These are phyloP conservation scores for Agrochola macilenta DNA, from an alignment of 2,888 invertebrate species.

Conservation along the genomic window DNA sequence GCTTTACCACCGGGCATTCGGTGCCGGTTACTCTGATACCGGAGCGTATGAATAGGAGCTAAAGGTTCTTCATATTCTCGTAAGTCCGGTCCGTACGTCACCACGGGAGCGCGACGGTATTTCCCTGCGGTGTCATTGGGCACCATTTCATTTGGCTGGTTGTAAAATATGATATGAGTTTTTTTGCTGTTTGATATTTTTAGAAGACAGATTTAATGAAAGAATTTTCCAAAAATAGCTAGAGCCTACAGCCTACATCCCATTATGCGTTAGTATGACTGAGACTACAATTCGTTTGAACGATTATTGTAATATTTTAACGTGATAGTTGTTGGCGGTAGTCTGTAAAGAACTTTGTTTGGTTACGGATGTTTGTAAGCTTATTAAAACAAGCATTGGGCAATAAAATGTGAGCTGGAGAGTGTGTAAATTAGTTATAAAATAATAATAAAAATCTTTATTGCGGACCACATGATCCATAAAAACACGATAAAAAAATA, in stretches of 20 bases:
- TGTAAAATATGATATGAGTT: conserved; percentile 33
- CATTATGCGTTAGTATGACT: background rate
- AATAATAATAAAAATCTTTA: too few relatives aligned
- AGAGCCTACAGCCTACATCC: background rate
- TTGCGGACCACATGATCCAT: too few relatives aligned
- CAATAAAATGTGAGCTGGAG: too few relatives aligned
- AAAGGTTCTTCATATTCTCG: background rate
- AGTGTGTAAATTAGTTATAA: too few relatives aligned
- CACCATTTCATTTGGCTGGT: conserved; percentile 46
- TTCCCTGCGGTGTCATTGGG: conserved; percentile 52
- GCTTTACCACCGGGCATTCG: background rate
- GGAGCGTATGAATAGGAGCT: background rate
- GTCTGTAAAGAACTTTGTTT: too few relatives aligned
- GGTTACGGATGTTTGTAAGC: too few relatives aligned
- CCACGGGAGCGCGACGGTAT: conserved; percentile 33
- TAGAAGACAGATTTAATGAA: conserved; percentile 9
- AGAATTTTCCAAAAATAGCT: background rate
- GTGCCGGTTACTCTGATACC: too few relatives aligned
- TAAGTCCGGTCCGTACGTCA: conserved; percentile 20
- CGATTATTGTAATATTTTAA: too few relatives aligned
- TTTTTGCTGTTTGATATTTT: background rate
- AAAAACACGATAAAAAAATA: too few relatives aligned
- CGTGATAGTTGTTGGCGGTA: too few relatives aligned
- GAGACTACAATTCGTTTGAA: background rate
- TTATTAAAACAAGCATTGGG: too few relatives aligned